Evolutionary conservation across 2,888 invertebrate species (phyloP), one percentile per base, ranked within the genome.

Genomic region (Pristionchus fissidentatus): DNA sequence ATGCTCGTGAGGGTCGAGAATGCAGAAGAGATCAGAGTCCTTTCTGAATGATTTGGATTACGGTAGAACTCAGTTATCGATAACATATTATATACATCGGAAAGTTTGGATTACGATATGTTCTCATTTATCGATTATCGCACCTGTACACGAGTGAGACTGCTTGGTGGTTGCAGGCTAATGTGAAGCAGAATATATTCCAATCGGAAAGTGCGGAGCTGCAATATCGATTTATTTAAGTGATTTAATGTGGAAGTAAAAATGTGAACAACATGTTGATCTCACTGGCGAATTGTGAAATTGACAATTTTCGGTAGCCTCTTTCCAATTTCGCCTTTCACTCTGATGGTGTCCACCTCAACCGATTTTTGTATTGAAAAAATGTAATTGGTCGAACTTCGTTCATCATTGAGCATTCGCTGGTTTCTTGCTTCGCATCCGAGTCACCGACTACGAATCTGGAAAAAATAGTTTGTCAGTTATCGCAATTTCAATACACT

Each of bases 141-240:
- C 41, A 73, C 73, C 73, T 73, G 43, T 73, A 73, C n/a, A 73
- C 43, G 5, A 73, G 41, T n/a, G 43, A 43, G n/a, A 73, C 43
- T 41, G 73, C 73, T 19, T 73, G 38, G 41, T 73, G 41, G 26
- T 13, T 26, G n/a, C 41, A 73, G 41, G 41, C 41, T 8, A 73
- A 15, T 19, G 41, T 73, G 43, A 73, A 73, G 13, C 73, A 73
- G 41, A 73, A 43, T 3, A 73, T 43, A 5, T 73, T 73, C 73
- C 73, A 73, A 4, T 73, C 41, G 32, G 73, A 22, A 32, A 73
- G n/a, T 22, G 1, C 15, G 5, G 0, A 26, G n/a, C 73, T 73
- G 73, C 13, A 73, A n/a, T 66, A n/a, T 7, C 4, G 13, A 66
- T 22, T 19, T 38, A 22, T 66, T 35, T 0, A 38, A 41, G n/a